phyloP scores from a whole-genome alignment of 2,797 vertebrate genomes.

The Gymnothorax javanicus region DNA sequence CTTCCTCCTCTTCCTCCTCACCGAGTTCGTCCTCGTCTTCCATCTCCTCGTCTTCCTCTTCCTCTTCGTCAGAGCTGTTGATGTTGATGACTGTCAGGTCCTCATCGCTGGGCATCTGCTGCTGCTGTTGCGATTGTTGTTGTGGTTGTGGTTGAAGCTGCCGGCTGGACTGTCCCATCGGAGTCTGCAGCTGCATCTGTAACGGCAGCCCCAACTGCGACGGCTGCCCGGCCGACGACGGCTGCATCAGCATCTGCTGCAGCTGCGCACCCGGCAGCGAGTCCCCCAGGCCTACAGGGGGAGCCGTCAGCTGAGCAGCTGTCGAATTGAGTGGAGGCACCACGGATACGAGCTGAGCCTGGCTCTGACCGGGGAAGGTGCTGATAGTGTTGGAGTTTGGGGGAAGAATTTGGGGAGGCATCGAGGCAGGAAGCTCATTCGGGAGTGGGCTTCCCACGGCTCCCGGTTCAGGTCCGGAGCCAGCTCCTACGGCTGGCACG shows the following conservation, averaged over 20 bases:
- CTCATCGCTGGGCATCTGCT: slow-evolving; percentile 54
- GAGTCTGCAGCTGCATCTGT: slow-evolving; percentile 55
- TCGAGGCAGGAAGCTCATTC: slow-evolving; percentile 58
- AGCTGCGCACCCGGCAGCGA: slow-evolving; percentile 61
- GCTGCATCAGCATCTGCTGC: slow-evolving; percentile 76
- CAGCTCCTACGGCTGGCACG: slow-evolving; percentile 32
- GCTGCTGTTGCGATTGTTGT: neutral
- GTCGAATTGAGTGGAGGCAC: slow-evolving; percentile 64
- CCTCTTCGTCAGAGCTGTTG: slow-evolving; percentile 87
- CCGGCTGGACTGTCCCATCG: slow-evolving; percentile 52
- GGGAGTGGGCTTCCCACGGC: slow-evolving; percentile 58
- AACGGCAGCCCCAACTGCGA: slow-evolving; percentile 46
- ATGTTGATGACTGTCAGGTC: slow-evolving; percentile 84
- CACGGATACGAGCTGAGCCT: slow-evolving; percentile 72
- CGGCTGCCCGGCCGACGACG: slow-evolving; percentile 50
- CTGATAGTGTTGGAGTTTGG: slow-evolving; percentile 56
- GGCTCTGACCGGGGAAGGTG: slow-evolving; percentile 62
- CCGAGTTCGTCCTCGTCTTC: slow-evolving; percentile 75
- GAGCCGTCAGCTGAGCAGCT: slow-evolving; percentile 49
- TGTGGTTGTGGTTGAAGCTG: slow-evolving; percentile 59
- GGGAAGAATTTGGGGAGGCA: slow-evolving; percentile 53
- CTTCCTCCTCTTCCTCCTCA: slow-evolving; percentile 69
- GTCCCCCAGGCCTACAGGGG: slow-evolving; percentile 54
- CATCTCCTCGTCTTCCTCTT: slow-evolving; percentile 82
- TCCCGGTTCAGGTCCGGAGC: slow-evolving; percentile 51